Evolutionary conservation across 2,888 invertebrate species (phyloP).

Genomic region (Enchytraeus crypticus): DNA sequence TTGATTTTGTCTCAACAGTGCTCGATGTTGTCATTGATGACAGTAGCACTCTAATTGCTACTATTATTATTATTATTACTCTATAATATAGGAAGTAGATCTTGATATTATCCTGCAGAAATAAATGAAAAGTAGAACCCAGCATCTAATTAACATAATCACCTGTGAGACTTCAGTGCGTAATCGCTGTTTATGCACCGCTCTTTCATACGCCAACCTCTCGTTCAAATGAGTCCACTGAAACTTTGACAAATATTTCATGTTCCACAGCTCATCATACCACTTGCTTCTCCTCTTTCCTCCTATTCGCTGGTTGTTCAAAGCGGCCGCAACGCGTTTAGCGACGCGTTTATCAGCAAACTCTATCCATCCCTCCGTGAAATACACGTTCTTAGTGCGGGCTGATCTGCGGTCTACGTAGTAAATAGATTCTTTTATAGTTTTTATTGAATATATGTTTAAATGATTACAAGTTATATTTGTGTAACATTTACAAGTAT

Average conservation of each 20-base stretch:
- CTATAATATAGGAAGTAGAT: too few species aligned
- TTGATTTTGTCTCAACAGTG: too few species aligned
- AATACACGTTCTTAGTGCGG: constrained; percentile 36
- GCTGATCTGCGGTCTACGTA: too few species aligned
- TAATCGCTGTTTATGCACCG: neutral
- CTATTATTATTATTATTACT: too few species aligned
- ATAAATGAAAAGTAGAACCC: too few species aligned
- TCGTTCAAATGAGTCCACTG: constrained; percentile 94
- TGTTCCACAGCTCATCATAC: constrained; percentile 85
- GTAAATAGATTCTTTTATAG: constrained; percentile 4
- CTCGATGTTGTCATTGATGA: too few species aligned
- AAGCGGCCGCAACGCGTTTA: constrained; percentile 67
- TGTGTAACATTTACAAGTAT: too few species aligned
- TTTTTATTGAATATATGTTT: too few species aligned
- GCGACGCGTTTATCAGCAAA: constrained; percentile 79
- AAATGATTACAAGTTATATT: too few species aligned
- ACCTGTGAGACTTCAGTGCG: neutral
- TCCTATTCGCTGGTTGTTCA: constrained; percentile 66
- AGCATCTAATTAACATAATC: too few species aligned
- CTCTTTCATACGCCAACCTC: constrained; percentile 77
- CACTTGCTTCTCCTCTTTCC: constrained; percentile 75
- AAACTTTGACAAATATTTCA: constrained; percentile 87
- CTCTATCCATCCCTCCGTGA: constrained; percentile 84
- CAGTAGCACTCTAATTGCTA: too few species aligned
- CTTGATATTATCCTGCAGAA: too few species aligned